Evolutionary conservation across 2,888 invertebrate species (phyloP), one percentile per base, ranked within the genome.

Genomic region (Drosophila meridiana): DNA sequence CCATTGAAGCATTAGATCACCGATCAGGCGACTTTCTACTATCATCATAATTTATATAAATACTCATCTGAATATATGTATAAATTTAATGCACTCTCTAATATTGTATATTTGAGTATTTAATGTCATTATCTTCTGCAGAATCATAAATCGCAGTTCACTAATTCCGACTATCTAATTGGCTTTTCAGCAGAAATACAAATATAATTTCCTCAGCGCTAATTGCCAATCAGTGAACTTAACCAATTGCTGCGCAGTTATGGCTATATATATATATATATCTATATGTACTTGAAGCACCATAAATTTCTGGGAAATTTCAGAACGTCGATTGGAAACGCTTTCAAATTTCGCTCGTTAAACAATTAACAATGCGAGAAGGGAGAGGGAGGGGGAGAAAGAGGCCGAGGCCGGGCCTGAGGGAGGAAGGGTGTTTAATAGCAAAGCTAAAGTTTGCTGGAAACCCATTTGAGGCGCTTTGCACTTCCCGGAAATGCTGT

Each of bases 401-500:
- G 47, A 4, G 30, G 20, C 20, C 20, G 13, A 40, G 47, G 1
- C 13, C 20, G 32, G 11, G 38, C 1, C 20, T 20, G 38, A 13
- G 3, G 13, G 20, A 9, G 9, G 20, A 20, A 9, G 13, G 4
- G 26, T 38, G 58, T 48, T 30, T 48, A 55, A 76, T 32, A 32
- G 38, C 43, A 30, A n/a, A 64, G 43, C 45, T 8, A 30, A 45
- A 65, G 53, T 26, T 48, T 47, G 66, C n/a, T 52, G 32, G 55
- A 62, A 70, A 70, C 14, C 20, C 38, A 47, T 62, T 69, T 40
- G 30, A 53, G 34, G 48, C 38, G 36, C 40, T 38, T 34, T 14
- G 42, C 50, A 65, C 69, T 80, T 80, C 80, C 77, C 73, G 79
- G 79, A 79, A 79, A 73, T 77, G 67, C 67, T 62, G 57, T 69